Percentiles rank a stretch among this genome's conserved stretches.
These are phyloP conservation scores for Vulpes ferrilata DNA, from an alignment of 2,113 vertebrate species.

Conservation along the genomic window DNA sequence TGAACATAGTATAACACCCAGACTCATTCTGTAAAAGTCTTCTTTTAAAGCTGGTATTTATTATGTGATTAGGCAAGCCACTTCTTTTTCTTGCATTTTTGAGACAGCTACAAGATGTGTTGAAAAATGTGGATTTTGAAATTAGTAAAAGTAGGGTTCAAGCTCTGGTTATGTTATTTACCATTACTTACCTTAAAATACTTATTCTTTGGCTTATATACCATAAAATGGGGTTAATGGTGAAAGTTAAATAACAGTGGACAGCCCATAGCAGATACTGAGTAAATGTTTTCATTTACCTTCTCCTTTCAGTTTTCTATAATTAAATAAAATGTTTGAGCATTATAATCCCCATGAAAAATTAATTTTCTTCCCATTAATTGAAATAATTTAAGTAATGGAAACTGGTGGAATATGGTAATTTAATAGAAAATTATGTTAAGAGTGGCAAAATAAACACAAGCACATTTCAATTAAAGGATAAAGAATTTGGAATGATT, in stretches of 20 bases:
- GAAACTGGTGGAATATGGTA: background rate
- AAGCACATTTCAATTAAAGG: background rate
- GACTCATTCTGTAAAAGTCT: background rate
- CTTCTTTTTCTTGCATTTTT: background rate
- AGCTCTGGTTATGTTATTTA: background rate
- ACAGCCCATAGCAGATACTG: background rate
- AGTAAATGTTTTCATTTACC: background rate
- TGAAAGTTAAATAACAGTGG: background rate
- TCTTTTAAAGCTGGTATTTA: background rate
- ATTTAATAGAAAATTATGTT: constrained; percentile 13
- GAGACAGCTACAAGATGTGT: background rate
- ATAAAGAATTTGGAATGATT: background rate
- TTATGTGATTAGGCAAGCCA: background rate
- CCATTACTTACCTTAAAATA: background rate
- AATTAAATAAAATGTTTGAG: constrained; percentile 51
- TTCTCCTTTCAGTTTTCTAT: background rate
- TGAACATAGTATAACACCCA: background rate
- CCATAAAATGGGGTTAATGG: background rate
- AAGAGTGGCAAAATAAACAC: constrained; percentile 36
- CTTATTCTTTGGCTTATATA: background rate
- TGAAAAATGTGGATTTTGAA: background rate
- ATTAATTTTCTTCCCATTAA: constrained; percentile 41
- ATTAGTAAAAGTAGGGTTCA: background rate
- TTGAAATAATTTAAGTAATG: constrained; percentile 22
- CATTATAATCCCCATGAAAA: background rate